phyloP scores from a whole-genome alignment of 2,888 invertebrate genomes.

The Rotaria socialis region DNA sequence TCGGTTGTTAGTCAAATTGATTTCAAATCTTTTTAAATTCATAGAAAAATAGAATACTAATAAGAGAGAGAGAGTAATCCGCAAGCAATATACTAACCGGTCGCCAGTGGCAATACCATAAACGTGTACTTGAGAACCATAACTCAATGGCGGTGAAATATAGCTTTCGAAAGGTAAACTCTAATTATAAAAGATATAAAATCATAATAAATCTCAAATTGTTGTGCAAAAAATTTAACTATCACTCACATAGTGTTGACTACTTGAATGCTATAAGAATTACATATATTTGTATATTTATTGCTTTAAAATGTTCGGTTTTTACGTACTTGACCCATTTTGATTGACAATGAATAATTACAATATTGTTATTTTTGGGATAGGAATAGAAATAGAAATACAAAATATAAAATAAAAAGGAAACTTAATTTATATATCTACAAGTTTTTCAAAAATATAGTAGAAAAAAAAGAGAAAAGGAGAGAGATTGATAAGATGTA shows the following conservation, averaged over 20 bases:
- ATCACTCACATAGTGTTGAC: not conserved
- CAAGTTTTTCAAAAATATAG: not conserved
- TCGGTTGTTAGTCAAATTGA: not conserved
- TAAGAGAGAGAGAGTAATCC: no score
- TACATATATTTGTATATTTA: not conserved
- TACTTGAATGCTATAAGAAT: not conserved
- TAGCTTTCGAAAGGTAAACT: not conserved
- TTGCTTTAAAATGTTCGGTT: not conserved
- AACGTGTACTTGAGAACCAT: slow-evolving; percentile 23
- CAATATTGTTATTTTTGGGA: not conserved
- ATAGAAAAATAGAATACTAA: not conserved
- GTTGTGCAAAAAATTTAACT: not conserved
- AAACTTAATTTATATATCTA: not conserved
- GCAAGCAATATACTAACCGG: not conserved
- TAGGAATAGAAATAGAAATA: not conserved
- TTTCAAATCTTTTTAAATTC: not conserved
- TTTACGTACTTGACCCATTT: not conserved
- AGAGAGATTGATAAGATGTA: not conserved
- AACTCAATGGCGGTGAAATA: not conserved
- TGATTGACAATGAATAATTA: not conserved
- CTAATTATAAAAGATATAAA: not conserved
- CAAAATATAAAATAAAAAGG: not conserved
- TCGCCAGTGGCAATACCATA: not conserved
- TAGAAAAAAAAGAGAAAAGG: not conserved
- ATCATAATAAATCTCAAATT: not conserved